Percentiles rank a stretch among this genome's conserved stretches.
Evolutionary conservation across 2,797 vertebrate genomes (phyloP).

Genomic region (Premnoplex brunnescens): DNA sequence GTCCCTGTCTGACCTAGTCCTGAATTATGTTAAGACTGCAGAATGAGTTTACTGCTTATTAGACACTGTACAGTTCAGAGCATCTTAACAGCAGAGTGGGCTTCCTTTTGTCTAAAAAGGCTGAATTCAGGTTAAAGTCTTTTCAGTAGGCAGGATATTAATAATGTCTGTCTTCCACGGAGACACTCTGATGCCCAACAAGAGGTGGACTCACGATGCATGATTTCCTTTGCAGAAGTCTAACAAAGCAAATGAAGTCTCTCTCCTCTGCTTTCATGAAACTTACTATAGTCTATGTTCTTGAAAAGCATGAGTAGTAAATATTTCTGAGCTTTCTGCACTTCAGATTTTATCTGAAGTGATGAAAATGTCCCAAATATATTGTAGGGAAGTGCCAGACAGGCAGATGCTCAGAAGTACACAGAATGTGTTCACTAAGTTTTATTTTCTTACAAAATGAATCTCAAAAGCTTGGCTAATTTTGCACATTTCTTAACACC

Average conservation of each 20-base stretch:
- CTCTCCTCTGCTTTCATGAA: neutral
- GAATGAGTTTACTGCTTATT: neutral
- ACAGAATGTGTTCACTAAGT: neutral
- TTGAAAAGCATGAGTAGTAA: neutral
- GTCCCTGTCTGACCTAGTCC: neutral
- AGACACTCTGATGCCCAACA: neutral
- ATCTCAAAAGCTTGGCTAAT: neutral
- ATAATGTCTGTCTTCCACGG: neutral
- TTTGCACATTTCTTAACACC: neutral
- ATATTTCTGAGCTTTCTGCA: conserved; percentile 1
- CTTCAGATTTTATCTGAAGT: neutral
- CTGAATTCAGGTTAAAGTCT: neutral
- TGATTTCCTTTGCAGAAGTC: neutral
- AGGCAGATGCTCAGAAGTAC: neutral
- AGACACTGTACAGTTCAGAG: neutral
- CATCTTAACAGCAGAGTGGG: neutral
- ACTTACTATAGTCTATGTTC: neutral
- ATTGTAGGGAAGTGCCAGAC: conserved; percentile 16
- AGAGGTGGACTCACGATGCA: rapidly evolving
- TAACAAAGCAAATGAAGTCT: neutral
- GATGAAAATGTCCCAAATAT: conserved; percentile 27
- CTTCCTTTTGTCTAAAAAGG: neutral
- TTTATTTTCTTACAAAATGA: conserved; percentile 14
- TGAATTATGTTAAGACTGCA: neutral
- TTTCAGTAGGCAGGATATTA: neutral